phyloP scores from a whole-genome alignment of 2,888 invertebrate species.

The Neocrepidodera transversa region DNA sequence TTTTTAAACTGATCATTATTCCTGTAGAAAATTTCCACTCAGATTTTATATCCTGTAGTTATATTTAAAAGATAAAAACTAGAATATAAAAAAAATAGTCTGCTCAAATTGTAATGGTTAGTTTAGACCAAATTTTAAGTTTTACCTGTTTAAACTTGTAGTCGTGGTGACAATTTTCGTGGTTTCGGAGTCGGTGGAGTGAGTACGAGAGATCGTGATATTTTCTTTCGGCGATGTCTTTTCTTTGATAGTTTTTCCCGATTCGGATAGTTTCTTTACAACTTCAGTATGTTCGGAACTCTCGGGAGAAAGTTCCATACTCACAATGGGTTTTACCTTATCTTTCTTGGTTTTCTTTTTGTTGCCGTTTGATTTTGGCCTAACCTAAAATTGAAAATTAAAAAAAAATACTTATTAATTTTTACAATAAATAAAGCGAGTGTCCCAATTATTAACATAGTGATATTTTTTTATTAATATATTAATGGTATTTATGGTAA shows the following conservation, averaged over 20 bases:
- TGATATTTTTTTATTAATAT: no score
- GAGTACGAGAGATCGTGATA: constrained; percentile 46
- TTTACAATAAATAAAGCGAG: no score
- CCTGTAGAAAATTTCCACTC: no score
- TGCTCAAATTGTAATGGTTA: no score
- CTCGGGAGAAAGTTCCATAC: constrained; percentile 30
- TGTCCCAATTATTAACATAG: no score
- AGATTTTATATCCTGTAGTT: no score
- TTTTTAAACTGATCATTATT: no score
- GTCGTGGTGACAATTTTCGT: constrained; percentile 53
- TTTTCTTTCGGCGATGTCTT: constrained; percentile 46
- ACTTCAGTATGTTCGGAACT: constrained; percentile 24
- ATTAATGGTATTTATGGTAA: no score
- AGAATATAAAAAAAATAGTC: no score
- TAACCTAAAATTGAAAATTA: constrained; percentile 24
- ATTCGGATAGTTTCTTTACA: constrained; percentile 23
- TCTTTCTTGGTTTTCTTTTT: constrained; percentile 51
- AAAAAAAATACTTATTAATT: not conserved
- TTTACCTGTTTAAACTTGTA: constrained; percentile 52
- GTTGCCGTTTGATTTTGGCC: constrained; percentile 44
- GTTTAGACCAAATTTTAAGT: no score
- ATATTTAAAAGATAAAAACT: no score
- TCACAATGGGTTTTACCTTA: constrained; percentile 37
- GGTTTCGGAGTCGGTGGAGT: constrained; percentile 52
- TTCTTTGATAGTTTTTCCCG: constrained; percentile 18